Conservation (phyloP, 2,888 invertebrate species). For the Calameuta pallipes region DNA sequence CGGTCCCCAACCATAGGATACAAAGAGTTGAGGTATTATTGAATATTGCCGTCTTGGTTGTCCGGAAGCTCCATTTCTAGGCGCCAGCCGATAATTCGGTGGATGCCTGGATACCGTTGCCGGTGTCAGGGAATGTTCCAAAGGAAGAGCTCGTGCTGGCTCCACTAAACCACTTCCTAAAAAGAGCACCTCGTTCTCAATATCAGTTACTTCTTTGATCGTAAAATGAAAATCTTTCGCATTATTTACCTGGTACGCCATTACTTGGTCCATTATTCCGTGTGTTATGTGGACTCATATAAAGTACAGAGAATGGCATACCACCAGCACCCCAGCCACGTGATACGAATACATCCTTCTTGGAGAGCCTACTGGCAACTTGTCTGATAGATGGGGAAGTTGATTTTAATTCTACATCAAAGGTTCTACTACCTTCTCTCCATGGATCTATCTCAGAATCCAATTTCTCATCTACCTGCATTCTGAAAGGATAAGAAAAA, state of each 20-base stretch:
- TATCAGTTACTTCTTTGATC: background rate
- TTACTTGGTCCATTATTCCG: constrained; percentile 21
- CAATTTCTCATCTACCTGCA: constrained; percentile 16
- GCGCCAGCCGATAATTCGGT: constrained; percentile 41
- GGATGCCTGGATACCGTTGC: constrained; percentile 24
- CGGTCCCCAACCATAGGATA: constrained; percentile 70
- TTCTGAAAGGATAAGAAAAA: constrained; percentile 8
- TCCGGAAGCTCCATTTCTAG: constrained; percentile 42
- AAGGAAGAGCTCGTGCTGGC: constrained; percentile 19
- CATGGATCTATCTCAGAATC: constrained; percentile 16
- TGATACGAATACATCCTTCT: constrained; percentile 66
- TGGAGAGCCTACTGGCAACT: constrained; percentile 38
- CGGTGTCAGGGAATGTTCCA: constrained; percentile 9
- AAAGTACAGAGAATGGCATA: constrained; percentile 69
- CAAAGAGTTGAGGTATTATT: constrained; percentile 68
- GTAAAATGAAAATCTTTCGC: background rate
- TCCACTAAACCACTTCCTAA: constrained; percentile 16
- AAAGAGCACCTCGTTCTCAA: background rate
- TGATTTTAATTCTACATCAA: constrained; percentile 21
- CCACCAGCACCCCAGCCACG: constrained; percentile 70
- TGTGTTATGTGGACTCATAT: constrained; percentile 60
- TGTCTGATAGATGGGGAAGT: constrained; percentile 26
- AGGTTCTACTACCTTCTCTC: constrained; percentile 16
- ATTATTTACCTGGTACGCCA: constrained; percentile 9
- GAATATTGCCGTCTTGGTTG: constrained; percentile 60